Base-by-base conservation (phyloP, 2,888 invertebrate species). In the Lymantria monacha region DNA sequence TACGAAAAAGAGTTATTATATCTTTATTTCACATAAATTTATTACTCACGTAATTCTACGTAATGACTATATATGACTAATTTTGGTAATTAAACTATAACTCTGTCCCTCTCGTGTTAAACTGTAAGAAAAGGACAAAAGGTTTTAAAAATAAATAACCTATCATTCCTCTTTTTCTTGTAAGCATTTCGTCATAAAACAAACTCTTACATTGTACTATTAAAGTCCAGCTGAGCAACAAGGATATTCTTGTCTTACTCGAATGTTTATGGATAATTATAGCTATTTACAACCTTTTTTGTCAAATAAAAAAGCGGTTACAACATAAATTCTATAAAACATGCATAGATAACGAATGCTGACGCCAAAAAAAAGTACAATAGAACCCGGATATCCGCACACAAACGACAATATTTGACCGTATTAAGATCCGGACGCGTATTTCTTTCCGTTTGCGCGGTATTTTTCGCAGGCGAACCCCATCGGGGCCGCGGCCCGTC, bases 381-480 rank as follows among this genome's bases (percentile, higher is more conserved):
- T 56, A 63, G 51, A 42, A 55, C 52, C 46, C 54, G 61, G 55
- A 64, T 59, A 59, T 72, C 64, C 69, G 68, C 71, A 74, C 70
- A 70, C 63, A 62, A 75, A 71, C 69, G 69, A 70, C 69, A 69
- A 66, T 68, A 70, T 74, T 70, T 66, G 66, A 68, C 70, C 69
- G 64, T 59, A 63, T 64, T 67, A 69, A 68, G 63, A 67, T 69
- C 59, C 65, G 22, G 48, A 36, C 55, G 57, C 66, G 64, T 70
- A 70, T 71, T 71, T 73, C 70, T 75, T 68, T 65, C 49, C 65
- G 51, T 68, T 71, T 70, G 66, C 63, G 52, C 63, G 63, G 76
- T 79, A 81, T 83, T 80, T 83, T 77, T 72, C 66, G 70, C 77
- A 81, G 74, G 69, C 75, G 79, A 81, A 81, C 74, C 57, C 63